These are phyloP conservation scores for Tipula vernalis DNA, from an alignment of 2,888 invertebrate genomes.

Conservation along the genomic window DNA sequence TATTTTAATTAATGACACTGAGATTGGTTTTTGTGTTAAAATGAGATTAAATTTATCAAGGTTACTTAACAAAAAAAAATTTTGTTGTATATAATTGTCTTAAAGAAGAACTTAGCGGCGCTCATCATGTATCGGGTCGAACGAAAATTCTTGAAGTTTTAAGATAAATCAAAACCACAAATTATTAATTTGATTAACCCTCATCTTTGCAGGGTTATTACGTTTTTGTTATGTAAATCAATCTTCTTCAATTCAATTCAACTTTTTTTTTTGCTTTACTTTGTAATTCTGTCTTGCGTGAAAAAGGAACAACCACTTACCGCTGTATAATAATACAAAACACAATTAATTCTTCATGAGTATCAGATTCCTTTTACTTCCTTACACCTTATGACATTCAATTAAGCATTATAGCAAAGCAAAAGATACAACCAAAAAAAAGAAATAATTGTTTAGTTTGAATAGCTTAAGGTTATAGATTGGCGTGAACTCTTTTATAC, in stretches of 20 bases:
- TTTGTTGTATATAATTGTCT: not conserved
- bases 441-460: not conserved
- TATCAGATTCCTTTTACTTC: not conserved
- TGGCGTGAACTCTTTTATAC: not conserved
- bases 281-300: not conserved
- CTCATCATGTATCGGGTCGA: not conserved
- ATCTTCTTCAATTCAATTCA: not conserved
- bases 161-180: not conserved
- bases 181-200: not conserved
- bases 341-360: not conserved
- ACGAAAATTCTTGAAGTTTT: not conserved
- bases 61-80: not conserved
- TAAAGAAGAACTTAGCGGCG: not conserved
- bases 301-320: not conserved
- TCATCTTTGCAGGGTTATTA: not conserved
- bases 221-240: not conserved
- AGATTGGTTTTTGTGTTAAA: not conserved
- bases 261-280: not conserved
- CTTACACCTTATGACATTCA: conserved; percentile 4
- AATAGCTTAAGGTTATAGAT: not conserved
- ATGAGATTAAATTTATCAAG: not conserved
- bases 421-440: not conserved
- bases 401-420: not conserved
- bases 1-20: not conserved
- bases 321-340: not conserved